Percentiles rank a stretch among this genome's conserved stretches.
Conservation (phyloP, 2,113 vertebrate species). For the Alexandromys fortis region DNA sequence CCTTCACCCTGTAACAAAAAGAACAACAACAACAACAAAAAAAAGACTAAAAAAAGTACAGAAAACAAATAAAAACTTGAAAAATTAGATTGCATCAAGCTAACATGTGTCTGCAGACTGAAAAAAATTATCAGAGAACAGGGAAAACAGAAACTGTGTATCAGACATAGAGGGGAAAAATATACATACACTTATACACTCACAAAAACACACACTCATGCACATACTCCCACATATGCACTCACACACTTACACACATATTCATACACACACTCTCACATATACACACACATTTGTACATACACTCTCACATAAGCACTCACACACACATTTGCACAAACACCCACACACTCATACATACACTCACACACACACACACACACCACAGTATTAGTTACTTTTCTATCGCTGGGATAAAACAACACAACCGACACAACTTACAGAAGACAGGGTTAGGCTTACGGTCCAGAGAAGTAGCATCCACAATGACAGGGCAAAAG, state of each 20-base stretch:
- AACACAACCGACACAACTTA: background rate
- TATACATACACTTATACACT: background rate
- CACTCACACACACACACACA: background rate
- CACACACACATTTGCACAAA: background rate
- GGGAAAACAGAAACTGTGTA: background rate
- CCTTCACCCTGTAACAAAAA: background rate
- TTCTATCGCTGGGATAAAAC: background rate
- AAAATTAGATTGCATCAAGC: background rate
- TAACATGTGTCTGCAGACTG: background rate
- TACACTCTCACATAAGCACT: background rate
- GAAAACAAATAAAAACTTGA: background rate
- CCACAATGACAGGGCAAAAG: background rate
- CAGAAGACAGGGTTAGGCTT: background rate
- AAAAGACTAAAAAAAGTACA: background rate
- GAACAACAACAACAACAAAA: background rate
- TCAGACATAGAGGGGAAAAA: background rate
- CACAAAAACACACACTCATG: background rate
- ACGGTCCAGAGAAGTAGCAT: background rate
- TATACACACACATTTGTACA: background rate
- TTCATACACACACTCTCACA: background rate
- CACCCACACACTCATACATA: background rate
- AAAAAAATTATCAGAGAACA: background rate
- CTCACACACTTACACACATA: background rate
- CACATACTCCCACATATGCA: background rate
- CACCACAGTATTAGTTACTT: background rate